A percentile compares a stretch with the other conserved stretches of the same genome.
phyloP scores from a whole-genome alignment of 1,140 invertebrate genomes.

The Conus ventricosus region DNA sequence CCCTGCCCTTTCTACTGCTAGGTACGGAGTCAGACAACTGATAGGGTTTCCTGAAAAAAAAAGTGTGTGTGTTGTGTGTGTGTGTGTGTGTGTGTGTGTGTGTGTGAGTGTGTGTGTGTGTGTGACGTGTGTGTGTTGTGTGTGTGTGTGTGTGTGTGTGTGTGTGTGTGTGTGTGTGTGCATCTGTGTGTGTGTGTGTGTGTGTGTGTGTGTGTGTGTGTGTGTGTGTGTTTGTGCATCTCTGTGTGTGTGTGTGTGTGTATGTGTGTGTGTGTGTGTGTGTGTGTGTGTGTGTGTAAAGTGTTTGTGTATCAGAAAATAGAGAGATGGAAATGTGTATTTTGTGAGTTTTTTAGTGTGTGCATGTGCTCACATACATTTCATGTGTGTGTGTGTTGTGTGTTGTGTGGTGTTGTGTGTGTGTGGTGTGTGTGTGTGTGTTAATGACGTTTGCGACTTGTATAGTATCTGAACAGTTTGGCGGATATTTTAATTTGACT shows the following conservation, averaged over 20 bases:
- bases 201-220: constrained; percentile 6
- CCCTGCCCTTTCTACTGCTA: no score
- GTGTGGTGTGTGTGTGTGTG: no score
- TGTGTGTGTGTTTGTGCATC: not conserved
- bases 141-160: not conserved
- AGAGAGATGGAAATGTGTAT: not conserved
- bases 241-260: not conserved
- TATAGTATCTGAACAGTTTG: no score
- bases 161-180: not conserved
- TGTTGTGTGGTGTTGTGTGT: no score
- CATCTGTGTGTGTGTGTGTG: not conserved
- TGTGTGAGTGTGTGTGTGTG: not conserved
- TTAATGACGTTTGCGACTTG: no score
- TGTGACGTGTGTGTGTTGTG: not conserved
- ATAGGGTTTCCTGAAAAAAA: no score
- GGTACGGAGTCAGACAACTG: no score
- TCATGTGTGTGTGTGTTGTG: no score
- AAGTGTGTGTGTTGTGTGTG: no score
- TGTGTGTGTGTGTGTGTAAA: no score
- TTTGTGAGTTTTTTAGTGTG: not conserved
- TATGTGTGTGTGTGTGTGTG: no score
- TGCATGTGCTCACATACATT: not conserved
- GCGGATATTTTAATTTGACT: no score
- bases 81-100: not conserved
- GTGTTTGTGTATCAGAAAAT: not conserved